A percentile compares a stretch with the other conserved stretches of the same genome.
These are phyloP conservation scores for Aegotheles bennettii DNA, from an alignment of 2,113 vertebrate species.

Conservation along the genomic window DNA sequence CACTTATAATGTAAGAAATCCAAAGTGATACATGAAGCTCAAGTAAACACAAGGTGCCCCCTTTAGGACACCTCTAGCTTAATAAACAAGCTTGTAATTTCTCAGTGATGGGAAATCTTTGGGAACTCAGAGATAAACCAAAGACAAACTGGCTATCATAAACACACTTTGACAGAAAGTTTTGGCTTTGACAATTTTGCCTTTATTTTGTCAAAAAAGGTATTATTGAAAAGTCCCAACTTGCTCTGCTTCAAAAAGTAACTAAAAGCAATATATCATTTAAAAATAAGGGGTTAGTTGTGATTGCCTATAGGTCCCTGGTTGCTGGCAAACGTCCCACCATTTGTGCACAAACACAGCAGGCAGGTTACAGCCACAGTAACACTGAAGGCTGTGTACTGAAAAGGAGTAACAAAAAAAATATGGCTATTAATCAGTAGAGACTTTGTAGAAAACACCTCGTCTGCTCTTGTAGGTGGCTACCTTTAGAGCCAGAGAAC, in stretches of 20 bases:
- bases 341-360: not conserved
- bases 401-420: not conserved
- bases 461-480: not conserved
- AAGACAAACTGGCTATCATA: not conserved
- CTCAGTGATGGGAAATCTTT: not conserved
- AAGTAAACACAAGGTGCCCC: not conserved
- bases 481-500: not conserved
- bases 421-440: not conserved
- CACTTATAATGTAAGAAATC: not conserved
- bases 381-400: not conserved
- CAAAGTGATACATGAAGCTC: not conserved
- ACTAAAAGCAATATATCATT: not conserved
- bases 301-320: not conserved
- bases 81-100: not conserved
- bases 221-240: not conserved
- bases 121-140: not conserved
- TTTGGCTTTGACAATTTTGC: not conserved
- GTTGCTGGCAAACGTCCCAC: not conserved
- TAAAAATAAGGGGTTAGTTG: not conserved
- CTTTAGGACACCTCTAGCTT: not conserved
- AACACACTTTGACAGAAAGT: not conserved
- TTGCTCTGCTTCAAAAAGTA: not conserved
- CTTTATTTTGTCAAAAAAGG: not conserved
- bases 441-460: not conserved
- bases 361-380: not conserved